Base-by-base conservation (phyloP, 2,113 vertebrate genomes). In the Lamprotornis superbus region DNA sequence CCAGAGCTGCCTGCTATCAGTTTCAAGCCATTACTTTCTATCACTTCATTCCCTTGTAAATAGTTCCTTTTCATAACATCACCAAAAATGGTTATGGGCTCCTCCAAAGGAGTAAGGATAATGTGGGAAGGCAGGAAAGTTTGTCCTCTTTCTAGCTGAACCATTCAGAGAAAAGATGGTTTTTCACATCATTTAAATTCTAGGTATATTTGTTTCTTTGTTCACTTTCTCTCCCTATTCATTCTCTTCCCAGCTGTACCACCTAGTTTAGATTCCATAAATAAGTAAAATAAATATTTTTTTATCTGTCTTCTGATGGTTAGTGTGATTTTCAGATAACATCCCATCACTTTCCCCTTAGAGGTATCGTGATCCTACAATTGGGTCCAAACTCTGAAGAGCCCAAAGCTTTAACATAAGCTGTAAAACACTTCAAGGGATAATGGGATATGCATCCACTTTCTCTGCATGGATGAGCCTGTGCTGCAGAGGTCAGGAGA, bases 401-500 rank as follows among this genome's bases (percentile, higher is more conserved):
- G 33, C 65, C 81, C 68, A 52, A 50, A 94, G 50, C 63, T 50
- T 90, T 93, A 74, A 31, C 56, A 52, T 2, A 35, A 31, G 93
- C 80, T 75, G 70, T 93, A 86, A 94, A 96, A 93, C 70, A 70
- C 44, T 83, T 90, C 60, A 84, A 75, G 64, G 47, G 52, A 83
- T 94, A 95, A 96, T 90, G 85, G 77, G 73, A 93, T 94, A 37
- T 78, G 80, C 94, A 93, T 94, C 83, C 68, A 81, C 94, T 90
- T 81, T 95, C 94, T 90, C 95, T 92, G 89, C 96, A 96, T 89
- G 95, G 93, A 77, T 78, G 76, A 96, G 83, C 95, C n/a, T 5
- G 16, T 22, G 11, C 55, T 0, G 5, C 80, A 64, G 91, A 93
- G 96, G 95, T 97, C 93, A 75, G 80, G 67, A 90, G 94, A 94